Conservation (phyloP, 1,140 invertebrate species). For the Drosophila ironensis region DNA sequence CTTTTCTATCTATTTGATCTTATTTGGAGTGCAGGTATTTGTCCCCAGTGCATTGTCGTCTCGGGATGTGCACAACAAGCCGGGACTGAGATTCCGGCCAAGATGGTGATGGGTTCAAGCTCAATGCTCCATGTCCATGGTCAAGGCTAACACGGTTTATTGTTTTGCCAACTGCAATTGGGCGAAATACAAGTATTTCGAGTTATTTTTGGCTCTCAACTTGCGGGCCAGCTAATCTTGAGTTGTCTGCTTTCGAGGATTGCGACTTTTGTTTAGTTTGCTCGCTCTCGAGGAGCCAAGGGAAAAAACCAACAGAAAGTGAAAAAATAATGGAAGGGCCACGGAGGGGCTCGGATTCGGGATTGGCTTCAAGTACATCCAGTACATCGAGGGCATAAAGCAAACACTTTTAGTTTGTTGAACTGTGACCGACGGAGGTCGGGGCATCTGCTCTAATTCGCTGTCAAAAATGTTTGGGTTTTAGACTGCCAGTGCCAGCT, state of each 20-base stretch:
- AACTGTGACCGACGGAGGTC: slow-evolving; percentile 62
- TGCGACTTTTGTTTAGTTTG: slow-evolving; percentile 57
- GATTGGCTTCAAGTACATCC: slow-evolving; percentile 31
- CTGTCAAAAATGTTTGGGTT: slow-evolving; percentile 45
- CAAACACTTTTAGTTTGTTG: slow-evolving; percentile 78
- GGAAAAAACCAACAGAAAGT: not conserved
- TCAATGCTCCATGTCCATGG: slow-evolving; percentile 59
- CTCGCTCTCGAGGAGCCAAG: not conserved
- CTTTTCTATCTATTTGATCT: no score
- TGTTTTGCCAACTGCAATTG: slow-evolving; percentile 67
- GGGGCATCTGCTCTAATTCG: slow-evolving; percentile 62
- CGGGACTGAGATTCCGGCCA: slow-evolving; percentile 7
- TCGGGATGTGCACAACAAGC: not conserved
- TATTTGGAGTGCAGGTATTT: no score
- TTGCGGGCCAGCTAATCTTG: slow-evolving; percentile 69
- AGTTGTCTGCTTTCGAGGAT: slow-evolving; percentile 58
- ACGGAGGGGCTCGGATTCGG: no score
- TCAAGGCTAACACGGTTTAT: slow-evolving; percentile 65
- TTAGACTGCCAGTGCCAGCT: slow-evolving; percentile 47
- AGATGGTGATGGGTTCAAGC: slow-evolving; percentile 34
- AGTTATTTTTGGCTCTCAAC: slow-evolving; percentile 68
- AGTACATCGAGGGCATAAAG: slow-evolving; percentile 68
- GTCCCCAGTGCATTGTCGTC: no score
- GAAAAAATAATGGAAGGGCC: not conserved
- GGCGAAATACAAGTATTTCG: slow-evolving; percentile 51